Conservation (phyloP, 1,140 invertebrate species). For the Cydia fagiglandana region DNA sequence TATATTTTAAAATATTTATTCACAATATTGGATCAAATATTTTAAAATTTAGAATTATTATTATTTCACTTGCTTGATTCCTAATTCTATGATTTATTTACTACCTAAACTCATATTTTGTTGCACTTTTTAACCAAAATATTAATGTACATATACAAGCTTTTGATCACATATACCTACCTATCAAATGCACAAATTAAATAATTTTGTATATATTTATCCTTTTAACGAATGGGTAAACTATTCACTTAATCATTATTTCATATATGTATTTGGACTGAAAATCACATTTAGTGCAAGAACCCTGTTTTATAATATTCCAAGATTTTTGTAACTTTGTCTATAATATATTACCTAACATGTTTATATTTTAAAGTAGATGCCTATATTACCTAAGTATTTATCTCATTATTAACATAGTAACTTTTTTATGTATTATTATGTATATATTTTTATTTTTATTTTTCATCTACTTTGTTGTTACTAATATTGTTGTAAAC, state of each 20-base stretch:
- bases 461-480: not conserved
- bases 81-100: not conserved
- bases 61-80: not conserved
- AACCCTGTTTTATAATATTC: too few relatives aligned
- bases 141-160: not conserved
- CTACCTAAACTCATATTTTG: not conserved
- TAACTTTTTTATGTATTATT: not conserved
- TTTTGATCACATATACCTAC: not conserved
- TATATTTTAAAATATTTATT: not conserved
- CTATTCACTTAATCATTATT: too few relatives aligned
- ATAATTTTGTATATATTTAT: too few relatives aligned
- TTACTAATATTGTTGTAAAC: conserved; percentile 27
- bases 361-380: not conserved
- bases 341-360: not conserved
- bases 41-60: not conserved
- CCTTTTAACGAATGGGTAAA: too few relatives aligned
- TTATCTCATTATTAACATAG: not conserved
- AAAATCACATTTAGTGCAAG: too few relatives aligned
- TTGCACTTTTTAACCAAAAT: conserved; percentile 4
- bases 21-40: not conserved
- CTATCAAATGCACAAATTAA: too few relatives aligned
- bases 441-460: not conserved
- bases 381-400: not conserved
- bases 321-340: too few relatives aligned
- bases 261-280: too few relatives aligned